phyloP scores from a whole-genome alignment of 1,140 invertebrate genomes.

The Calephelis virginiensis region DNA sequence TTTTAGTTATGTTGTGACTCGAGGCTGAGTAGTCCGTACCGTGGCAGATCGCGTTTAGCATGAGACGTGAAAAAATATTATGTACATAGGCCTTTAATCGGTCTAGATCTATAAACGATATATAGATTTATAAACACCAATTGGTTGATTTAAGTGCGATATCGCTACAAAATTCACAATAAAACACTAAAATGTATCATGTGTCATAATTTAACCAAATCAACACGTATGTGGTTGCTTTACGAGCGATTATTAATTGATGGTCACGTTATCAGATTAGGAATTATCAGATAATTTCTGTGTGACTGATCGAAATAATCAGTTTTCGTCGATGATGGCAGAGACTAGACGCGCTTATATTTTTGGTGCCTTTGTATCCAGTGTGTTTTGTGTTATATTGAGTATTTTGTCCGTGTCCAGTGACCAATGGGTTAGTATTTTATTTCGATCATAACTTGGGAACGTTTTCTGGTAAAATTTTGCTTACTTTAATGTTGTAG shows the following conservation, averaged over 20 bases:
- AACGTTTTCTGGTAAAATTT: too few relatives aligned
- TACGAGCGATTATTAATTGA: not conserved
- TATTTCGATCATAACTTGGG: not conserved
- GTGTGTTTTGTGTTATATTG: conserved; percentile 52
- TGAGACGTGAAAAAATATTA: too few relatives aligned
- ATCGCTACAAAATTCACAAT: not conserved
- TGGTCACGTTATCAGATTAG: not conserved
- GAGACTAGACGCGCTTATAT: conserved; percentile 62
- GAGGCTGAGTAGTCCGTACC: too few relatives aligned
- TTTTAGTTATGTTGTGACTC: too few relatives aligned
- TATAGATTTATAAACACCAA: too few relatives aligned
- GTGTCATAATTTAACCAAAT: not conserved
- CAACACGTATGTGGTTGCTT: not conserved
- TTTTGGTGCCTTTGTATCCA: conserved; percentile 55
- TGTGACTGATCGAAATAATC: conserved; percentile 13
- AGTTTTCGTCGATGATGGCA: conserved; percentile 48
- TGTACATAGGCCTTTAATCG: too few relatives aligned
- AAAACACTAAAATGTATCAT: not conserved
- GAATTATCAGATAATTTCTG: conserved; percentile 30
- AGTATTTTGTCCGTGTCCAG: conserved; percentile 52
- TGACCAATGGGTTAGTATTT: conserved; percentile 62
- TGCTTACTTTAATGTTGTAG: too few relatives aligned
- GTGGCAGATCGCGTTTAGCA: too few relatives aligned
- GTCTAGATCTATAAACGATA: too few relatives aligned
- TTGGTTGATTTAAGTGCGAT: not conserved